These are phyloP conservation scores for Tortricodes alternella DNA, from an alignment of 2,888 invertebrate species.

Conservation along the genomic window DNA sequence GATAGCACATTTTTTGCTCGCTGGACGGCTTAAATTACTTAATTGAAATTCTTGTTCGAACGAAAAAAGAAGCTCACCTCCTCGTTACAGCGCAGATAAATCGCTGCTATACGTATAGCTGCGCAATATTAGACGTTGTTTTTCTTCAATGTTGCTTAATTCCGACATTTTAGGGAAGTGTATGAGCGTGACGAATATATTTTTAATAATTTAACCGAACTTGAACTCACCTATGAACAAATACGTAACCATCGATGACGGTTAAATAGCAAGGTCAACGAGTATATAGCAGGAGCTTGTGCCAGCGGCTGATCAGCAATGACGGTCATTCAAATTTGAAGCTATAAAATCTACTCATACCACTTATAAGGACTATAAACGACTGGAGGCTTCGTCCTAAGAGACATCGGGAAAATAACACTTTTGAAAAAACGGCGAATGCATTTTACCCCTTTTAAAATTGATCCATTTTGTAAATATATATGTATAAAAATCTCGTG, in stretches of 20 bases:
- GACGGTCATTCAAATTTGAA: no score
- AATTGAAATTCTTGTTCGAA: conserved; percentile 26
- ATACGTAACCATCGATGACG: conserved; percentile 51
- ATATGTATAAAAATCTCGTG: no score
- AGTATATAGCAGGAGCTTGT: conserved; percentile 47
- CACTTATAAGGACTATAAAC: no score
- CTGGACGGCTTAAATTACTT: conserved; percentile 25
- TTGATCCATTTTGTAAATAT: no score
- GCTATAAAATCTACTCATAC: no score
- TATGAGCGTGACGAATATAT: conserved; percentile 26
- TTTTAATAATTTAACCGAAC: conserved; percentile 39
- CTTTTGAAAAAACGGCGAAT: no score
- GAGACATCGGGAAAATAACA: no score
- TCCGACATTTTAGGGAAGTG: not conserved
- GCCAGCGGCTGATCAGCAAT: no score
- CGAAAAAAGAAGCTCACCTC: conserved; percentile 11
- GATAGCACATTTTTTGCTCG: conserved; percentile 20
- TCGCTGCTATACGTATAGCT: conserved; percentile 1
- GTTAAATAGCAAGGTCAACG: conserved; percentile 56
- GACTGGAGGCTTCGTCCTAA: no score
- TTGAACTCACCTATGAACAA: conserved; percentile 43
- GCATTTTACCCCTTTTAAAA: no score
- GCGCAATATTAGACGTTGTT: not conserved
- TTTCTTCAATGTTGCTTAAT: not conserved
- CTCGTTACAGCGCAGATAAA: conserved; percentile 8